Evolutionary conservation across 2,113 vertebrate species (phyloP), one percentile per base, ranked within the genome.

Genomic region (Clarias gariepinus): DNA sequence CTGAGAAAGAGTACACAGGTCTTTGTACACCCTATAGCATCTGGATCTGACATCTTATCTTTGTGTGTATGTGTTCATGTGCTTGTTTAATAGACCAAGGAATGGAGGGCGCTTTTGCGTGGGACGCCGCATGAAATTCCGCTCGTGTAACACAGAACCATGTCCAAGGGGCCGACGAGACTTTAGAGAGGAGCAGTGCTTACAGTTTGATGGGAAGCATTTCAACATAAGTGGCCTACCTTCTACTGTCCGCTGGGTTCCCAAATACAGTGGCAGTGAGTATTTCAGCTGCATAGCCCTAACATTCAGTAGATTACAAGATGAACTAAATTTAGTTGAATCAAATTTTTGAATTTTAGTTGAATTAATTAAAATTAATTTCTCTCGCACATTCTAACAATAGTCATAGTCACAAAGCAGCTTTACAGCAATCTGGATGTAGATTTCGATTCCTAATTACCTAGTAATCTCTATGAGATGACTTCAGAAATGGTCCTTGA

Each of bases 231-330:
- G 97, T 1, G 97, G 98, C 77, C 96, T 99, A 86, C 95, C 97
- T 4, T 94, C 97, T 89, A 93, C 95, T 10, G 97, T 99, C 83
- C 95, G 95, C 89, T 99, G 98, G 98, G 93, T 99, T 88, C 98
- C 98, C 73, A 99, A 99, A 92, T 98, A 99, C 90, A 99, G 96
- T 57, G 98, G 98, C 89, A 97, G 97, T 99, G 93, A 98, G 98
- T 97, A 90, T 58, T 82, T 82, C 15, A 28, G 16, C 21, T 2
- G 0, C 25, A 33, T n/a, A 18, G 36, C 15, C 21, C 28, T 73
- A 28, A 73, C 64, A 41, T 77, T 12, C 4, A 10, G 13, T 15
- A 33, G 12, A 36, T 30, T 57, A 18, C 2, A 77, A 53, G 61
- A 82, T 33, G 19, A 33, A 9, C 52, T 2, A 7, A 55, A 25